Conservation (phyloP, 1,140 invertebrate genomes). For the Drosophila biarmipes region DNA sequence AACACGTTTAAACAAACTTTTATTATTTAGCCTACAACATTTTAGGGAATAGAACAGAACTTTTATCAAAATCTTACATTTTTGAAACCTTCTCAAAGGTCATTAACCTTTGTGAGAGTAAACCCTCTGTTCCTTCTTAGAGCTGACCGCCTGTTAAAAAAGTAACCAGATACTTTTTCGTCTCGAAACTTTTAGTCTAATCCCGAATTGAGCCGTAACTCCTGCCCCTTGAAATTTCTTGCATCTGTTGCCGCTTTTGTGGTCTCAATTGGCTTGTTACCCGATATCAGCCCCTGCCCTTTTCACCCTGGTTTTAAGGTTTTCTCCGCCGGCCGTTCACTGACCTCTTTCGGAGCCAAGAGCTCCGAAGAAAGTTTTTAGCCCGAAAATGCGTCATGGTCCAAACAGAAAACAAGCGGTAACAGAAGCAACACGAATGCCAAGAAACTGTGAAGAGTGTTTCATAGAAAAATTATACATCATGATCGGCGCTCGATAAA, state of each 20-base stretch:
- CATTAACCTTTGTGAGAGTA: background rate
- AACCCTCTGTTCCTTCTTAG: background rate
- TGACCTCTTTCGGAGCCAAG: slow-evolving; percentile 54
- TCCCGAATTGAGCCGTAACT: background rate
- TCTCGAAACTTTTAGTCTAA: slow-evolving; percentile 1
- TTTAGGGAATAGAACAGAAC: too few relatives aligned
- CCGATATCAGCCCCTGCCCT: slow-evolving; percentile 40
- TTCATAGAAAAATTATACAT: slow-evolving; percentile 49
- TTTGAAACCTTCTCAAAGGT: background rate
- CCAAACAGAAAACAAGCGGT: slow-evolving; percentile 25
- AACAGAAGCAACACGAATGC: slow-evolving; percentile 30
- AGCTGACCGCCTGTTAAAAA: slow-evolving; percentile 4
- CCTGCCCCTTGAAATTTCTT: background rate
- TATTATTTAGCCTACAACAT: too few relatives aligned
- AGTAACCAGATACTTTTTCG: slow-evolving; percentile 14
- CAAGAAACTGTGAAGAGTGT: slow-evolving; percentile 59
- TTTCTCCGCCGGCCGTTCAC: slow-evolving; percentile 47
- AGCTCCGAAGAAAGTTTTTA: slow-evolving; percentile 61
- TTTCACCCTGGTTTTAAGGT: slow-evolving; percentile 2
- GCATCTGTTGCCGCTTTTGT: slow-evolving; percentile 20
- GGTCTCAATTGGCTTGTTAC: slow-evolving; percentile 15
- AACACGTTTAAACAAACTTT: too few relatives aligned
- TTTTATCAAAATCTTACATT: too few relatives aligned
- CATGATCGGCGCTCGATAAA: slow-evolving; percentile 48
- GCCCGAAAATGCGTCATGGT: slow-evolving; percentile 51